Conservation (phyloP, 1,140 invertebrate species). For the Antheraea mylitta region DNA sequence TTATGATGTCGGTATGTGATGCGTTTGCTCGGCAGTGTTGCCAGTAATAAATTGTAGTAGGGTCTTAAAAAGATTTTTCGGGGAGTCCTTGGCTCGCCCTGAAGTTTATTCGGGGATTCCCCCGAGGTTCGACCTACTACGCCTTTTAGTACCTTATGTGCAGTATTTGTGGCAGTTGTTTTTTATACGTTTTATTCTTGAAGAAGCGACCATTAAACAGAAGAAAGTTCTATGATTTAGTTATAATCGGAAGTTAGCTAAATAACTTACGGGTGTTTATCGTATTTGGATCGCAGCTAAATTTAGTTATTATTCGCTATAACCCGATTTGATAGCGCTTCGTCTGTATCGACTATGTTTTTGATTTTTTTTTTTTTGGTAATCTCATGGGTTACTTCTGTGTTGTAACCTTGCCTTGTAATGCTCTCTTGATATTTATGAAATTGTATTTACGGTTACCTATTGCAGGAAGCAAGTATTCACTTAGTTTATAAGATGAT, state of each 20-base stretch:
- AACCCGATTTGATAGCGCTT: too few species aligned
- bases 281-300: too few species aligned
- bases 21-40: neutral
- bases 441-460: conserved; percentile 77
- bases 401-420: conserved; percentile 61
- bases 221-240: neutral
- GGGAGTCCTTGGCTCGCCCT: too few species aligned
- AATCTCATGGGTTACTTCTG: conserved; percentile 11
- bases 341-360: too few species aligned
- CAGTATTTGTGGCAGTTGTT: neutral
- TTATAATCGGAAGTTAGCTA: too few species aligned
- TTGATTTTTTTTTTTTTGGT: neutral
- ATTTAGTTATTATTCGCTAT: too few species aligned
- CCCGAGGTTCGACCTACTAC: neutral
- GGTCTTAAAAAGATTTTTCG: too few species aligned
- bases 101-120: neutral
- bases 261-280: too few species aligned
- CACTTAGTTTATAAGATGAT: conserved; percentile 53
- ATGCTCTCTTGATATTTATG: conserved; percentile 66
- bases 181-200: too few species aligned
- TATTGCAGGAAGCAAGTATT: conserved; percentile 75
- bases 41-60: neutral
- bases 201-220: too few species aligned
- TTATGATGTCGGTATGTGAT: neutral
- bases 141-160: neutral